phyloP scores from a whole-genome alignment of 64 coral and sea anemone species.

The Acropora tenuis region DNA sequence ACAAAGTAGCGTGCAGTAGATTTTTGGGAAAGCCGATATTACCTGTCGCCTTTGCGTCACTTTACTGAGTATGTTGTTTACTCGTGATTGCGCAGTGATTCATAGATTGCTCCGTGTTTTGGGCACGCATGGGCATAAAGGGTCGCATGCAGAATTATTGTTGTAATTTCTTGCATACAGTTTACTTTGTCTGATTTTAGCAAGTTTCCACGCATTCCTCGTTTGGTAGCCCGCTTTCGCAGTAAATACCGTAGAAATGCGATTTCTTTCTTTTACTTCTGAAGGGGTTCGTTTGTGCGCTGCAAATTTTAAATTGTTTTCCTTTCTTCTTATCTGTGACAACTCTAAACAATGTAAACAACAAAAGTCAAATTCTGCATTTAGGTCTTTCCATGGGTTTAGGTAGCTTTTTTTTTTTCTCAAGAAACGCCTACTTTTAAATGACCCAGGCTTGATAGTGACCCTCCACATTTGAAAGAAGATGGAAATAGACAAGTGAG shows the following conservation, averaged over 20 bases:
- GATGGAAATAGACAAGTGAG: background rate
- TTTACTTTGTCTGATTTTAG: background rate
- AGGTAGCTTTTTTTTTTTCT: background rate
- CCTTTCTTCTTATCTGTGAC: background rate
- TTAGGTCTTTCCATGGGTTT: background rate
- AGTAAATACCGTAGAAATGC: background rate
- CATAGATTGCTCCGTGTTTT: background rate
- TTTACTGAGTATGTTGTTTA: conserved; percentile 48
- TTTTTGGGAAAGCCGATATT: conserved; percentile 44
- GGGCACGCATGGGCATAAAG: background rate
- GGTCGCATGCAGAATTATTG: background rate
- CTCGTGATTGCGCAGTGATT: conserved; percentile 6
- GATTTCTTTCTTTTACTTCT: background rate
- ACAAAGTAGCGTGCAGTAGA: conserved; percentile 19
- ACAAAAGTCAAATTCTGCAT: background rate
- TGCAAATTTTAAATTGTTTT: background rate
- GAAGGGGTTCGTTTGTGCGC: background rate
- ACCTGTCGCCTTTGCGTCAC: conserved; percentile 30
- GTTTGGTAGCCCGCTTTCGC: background rate
- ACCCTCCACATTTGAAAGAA: too few relatives aligned
- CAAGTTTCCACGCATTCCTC: background rate
- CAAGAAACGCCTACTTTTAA: background rate
- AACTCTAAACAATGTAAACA: background rate
- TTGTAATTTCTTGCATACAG: background rate
- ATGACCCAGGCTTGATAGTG: background rate